Percentiles rank a stretch among this genome's conserved stretches.
Evolutionary conservation across 2,113 vertebrate genomes (phyloP).

Genomic region (Chaetura pelagica): DNA sequence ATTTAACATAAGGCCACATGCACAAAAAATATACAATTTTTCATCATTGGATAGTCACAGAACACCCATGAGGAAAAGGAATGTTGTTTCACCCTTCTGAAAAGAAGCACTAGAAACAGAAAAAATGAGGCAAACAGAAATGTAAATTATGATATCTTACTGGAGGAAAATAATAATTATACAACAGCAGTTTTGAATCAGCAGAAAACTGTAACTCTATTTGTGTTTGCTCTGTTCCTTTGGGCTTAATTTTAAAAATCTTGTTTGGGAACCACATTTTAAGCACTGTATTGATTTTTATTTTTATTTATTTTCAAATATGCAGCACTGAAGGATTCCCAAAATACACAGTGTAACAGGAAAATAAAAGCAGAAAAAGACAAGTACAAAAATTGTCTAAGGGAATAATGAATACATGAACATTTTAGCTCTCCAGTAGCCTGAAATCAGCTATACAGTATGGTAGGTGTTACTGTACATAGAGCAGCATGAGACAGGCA

Average conservation of each 20-base stretch:
- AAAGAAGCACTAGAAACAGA: neutral
- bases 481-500: neutral
- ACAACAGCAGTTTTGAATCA: neutral
- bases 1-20: neutral
- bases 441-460: neutral
- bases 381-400: neutral
- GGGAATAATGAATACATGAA: neutral
- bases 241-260: conserved; percentile 42
- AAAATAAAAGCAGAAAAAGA: conserved; percentile 9
- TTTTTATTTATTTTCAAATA: neutral
- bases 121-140: neutral
- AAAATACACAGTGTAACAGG: neutral
- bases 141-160: neutral
- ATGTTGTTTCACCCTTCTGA: neutral
- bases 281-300: neutral
- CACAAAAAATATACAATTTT: neutral
- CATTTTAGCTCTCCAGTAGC: neutral
- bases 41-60: neutral
- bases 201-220: neutral
- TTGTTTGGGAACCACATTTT: conserved; percentile 6
- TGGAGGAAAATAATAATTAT: neutral
- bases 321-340: neutral
- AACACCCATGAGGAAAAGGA: neutral
- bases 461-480: neutral
- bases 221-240: neutral